Percentiles rank a stretch among this genome's conserved stretches.
Conservation (phyloP, 2,797 vertebrate genomes). For the Ficedula albicollis region DNA sequence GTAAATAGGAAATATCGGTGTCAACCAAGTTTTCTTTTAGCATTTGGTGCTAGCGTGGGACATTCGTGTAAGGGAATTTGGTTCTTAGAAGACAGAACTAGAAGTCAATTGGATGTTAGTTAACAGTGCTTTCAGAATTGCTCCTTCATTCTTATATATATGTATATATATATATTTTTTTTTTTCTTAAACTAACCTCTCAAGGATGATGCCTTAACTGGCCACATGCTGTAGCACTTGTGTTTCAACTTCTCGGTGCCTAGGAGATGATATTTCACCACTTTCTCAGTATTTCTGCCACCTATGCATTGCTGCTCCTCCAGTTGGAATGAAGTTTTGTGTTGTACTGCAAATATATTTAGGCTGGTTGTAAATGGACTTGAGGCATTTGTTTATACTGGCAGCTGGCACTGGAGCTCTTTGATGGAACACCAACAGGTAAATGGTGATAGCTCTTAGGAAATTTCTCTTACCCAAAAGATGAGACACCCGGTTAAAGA, state of each 20-base stretch:
- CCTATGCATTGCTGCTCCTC: accelerated
- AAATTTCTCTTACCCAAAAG: neutral
- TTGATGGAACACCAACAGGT: neutral
- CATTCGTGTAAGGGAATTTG: neutral
- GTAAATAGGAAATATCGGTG: neutral
- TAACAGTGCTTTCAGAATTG: neutral
- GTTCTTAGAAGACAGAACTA: neutral
- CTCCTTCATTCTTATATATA: neutral
- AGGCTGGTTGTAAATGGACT: neutral
- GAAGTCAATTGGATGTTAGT: neutral
- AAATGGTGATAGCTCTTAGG: neutral
- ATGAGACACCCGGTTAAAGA: neutral
- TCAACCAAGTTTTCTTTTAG: neutral
- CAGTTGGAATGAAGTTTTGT: neutral
- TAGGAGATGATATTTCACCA: neutral
- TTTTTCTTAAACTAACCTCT: neutral
- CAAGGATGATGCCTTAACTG: neutral
- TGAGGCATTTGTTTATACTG: neutral
- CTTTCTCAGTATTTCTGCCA: neutral
- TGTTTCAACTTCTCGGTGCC: neutral
- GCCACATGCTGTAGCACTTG: accelerated
- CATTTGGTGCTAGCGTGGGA: neutral
- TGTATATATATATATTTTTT: too few relatives aligned
- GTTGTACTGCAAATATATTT: neutral
- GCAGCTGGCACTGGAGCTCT: neutral